Base-by-base conservation (phyloP, 2,888 invertebrate genomes). In the Diarsia mendica region DNA sequence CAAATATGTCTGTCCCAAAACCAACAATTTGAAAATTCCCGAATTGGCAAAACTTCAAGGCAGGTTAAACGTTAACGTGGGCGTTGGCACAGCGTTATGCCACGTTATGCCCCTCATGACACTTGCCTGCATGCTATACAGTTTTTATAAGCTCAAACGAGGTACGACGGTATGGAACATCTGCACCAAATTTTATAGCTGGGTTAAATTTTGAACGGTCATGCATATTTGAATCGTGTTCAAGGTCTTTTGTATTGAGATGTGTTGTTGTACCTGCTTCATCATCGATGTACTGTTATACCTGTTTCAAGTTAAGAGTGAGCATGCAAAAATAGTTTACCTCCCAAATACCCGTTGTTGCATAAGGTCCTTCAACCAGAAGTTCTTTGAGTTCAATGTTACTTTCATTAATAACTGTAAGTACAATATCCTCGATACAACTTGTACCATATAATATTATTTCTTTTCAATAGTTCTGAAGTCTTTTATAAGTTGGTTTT, bases 141-240 rank as follows among this genome's bases (percentile, higher is more conserved):
- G 78, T 85, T 85, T 83, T 79, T 75, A 83, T 81, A 79, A 75
- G 72, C 67, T 77, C 66, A 60, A 79, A 79, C 74, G 64, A 61
- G 60, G 68, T 76, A 73, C 80, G 80, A 79, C 63, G 64, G 69
- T 61, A 83, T 77, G 75, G 64, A 78, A 79, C 80, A 81, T 85
- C 75, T 85, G 85, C 74, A 86, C 83, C 80, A 86, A 83, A 85
- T 86, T 88, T 87, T 87, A 85, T 86, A 64, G 77, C 77, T 64
- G 85, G 77, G 80, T 89, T 82, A 83, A 84, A 77, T 87, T 86
- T 78, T 85, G 82, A 82, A 74, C 70, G 46, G 83, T 85, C 84
- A 85, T 85, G 83, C 81, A 85, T 81, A 83, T 81, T 85, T 84
- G 78, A 81, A 72, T 72, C 66, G 61, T 78, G 65, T 68, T 81